Conservation (phyloP, 2,888 invertebrate genomes). For the Xanthia togata region DNA sequence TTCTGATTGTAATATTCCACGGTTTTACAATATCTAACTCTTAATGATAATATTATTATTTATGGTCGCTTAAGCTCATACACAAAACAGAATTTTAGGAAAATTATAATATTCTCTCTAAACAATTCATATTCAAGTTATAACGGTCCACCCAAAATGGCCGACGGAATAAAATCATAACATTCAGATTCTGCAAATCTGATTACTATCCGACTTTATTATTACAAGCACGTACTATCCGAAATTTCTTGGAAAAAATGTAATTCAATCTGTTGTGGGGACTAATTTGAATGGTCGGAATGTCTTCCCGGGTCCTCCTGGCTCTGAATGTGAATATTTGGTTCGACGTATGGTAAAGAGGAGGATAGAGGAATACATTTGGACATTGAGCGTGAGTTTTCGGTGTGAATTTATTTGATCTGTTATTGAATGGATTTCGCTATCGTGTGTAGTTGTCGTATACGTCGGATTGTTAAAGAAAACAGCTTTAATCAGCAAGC, state of each 20-base stretch:
- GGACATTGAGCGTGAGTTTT: not conserved
- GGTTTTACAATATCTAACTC: not conserved
- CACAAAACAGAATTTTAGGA: not conserved
- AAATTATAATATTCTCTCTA: not conserved
- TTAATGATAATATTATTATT: not conserved
- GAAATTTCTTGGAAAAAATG: conserved; percentile 64
- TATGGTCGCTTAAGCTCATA: not conserved
- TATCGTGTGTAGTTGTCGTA: not conserved
- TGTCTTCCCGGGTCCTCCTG: conserved; percentile 8
- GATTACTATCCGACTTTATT: conserved; percentile 49
- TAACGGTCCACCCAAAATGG: conserved; percentile 1
- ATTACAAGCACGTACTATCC: conserved; percentile 61
- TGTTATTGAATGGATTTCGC: not conserved
- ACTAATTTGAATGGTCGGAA: conserved; percentile 62
- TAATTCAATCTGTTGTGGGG: conserved; percentile 70
- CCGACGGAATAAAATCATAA: conserved; percentile 43
- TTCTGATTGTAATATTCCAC: not conserved
- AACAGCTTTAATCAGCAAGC: not conserved
- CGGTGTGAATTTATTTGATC: not conserved
- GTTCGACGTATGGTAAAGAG: conserved; percentile 14
- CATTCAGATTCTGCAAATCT: conserved; percentile 44
- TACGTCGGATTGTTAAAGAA: not conserved
- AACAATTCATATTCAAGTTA: not conserved
- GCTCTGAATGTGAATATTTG: conserved; percentile 51
- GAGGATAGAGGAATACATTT: not conserved